These are phyloP conservation scores for Anorthoa munda DNA, from an alignment of 2,888 invertebrate genomes.

Conservation along the genomic window DNA sequence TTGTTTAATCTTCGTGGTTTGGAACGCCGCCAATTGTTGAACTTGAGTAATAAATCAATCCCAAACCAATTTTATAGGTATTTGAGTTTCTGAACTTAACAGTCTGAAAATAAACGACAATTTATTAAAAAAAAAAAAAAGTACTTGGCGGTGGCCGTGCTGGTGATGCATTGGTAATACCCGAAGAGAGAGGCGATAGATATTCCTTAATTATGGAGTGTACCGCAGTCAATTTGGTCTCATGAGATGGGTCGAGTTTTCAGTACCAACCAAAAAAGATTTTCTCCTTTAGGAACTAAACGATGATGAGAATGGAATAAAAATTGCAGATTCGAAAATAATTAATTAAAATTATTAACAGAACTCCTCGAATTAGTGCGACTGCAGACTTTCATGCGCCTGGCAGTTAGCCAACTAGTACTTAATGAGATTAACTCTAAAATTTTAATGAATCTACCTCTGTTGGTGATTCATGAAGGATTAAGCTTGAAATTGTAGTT, in stretches of 20 bases:
- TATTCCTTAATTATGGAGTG: background rate
- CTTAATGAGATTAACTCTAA: conserved; percentile 20
- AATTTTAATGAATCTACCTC: conserved; percentile 37
- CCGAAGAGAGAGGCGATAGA: background rate
- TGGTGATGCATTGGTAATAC: background rate
- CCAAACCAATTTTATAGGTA: conserved; percentile 8
- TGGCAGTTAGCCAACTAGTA: conserved; percentile 27
- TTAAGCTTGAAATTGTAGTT: conserved; percentile 5
- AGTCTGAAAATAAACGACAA: too few relatives aligned
- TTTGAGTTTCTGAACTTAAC: conserved; percentile 7
- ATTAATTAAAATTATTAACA: conserved; percentile 7
- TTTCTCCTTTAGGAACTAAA: background rate
- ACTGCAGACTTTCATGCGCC: conserved; percentile 12
- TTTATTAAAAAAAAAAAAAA: too few relatives aligned
- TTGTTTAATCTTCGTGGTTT: conserved; percentile 45
- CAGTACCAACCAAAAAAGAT: background rate
- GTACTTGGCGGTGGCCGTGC: background rate
- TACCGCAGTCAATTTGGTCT: background rate
- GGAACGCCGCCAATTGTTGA: conserved; percentile 32
- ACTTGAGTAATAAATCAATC: conserved; percentile 39
- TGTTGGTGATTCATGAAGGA: conserved; percentile 27
- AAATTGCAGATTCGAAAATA: background rate
- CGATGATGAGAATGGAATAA: too few relatives aligned
- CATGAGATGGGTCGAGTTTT: background rate
- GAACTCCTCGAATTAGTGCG: conserved; percentile 5